A percentile compares a stretch with the other conserved stretches of the same genome.
Conservation (phyloP, 2,113 vertebrate genomes). For the Elgaria multicarinata region DNA sequence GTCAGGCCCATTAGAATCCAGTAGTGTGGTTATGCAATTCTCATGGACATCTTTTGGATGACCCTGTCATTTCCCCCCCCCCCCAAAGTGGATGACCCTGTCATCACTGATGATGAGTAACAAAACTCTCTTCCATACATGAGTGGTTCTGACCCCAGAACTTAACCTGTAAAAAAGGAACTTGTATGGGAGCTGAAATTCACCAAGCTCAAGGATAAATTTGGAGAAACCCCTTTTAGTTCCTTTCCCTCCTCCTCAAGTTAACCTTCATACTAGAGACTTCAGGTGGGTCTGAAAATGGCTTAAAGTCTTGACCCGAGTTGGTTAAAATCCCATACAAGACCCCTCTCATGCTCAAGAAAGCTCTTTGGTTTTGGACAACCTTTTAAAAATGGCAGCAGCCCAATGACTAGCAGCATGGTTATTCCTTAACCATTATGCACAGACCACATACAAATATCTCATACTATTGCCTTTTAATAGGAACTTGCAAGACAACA, state of each 20-base stretch:
- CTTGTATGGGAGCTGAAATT: background rate
- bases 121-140: too few relatives aligned
- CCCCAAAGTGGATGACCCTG: background rate
- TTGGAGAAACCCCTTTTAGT: background rate
- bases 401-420: too few relatives aligned
- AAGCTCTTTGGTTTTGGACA: background rate
- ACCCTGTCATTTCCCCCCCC: too few relatives aligned
- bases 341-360: background rate
- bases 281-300: background rate
- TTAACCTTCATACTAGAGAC: background rate
- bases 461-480: too few relatives aligned
- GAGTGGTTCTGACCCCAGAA: too few relatives aligned
- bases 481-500: too few relatives aligned
- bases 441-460: too few relatives aligned
- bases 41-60: background rate
- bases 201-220: background rate
- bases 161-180: background rate
- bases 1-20: background rate
- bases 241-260: background rate
- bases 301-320: background rate
- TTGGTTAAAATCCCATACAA: background rate
- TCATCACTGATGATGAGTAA: too few relatives aligned
- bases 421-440: too few relatives aligned
- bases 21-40: background rate
- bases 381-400: too few relatives aligned